Conservation (phyloP, 2,888 invertebrate species). For the Ischnus inquisitorius region DNA sequence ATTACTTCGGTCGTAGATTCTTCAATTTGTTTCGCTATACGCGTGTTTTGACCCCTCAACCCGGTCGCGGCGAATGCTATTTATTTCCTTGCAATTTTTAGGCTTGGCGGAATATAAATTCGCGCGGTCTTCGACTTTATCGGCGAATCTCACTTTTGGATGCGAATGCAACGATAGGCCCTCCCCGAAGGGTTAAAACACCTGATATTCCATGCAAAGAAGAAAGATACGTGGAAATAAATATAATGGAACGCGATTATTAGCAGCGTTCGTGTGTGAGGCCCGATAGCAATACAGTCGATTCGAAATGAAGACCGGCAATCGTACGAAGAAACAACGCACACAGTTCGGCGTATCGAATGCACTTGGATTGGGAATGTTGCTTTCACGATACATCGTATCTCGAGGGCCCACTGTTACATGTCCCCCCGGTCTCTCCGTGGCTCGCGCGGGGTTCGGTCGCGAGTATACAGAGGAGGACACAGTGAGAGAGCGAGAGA, state of each 20-base stretch:
- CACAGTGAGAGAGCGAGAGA: constrained; percentile 41
- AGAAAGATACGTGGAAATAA: no score
- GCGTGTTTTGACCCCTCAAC: neutral
- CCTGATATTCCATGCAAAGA: no score
- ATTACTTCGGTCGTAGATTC: neutral
- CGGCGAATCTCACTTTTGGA: neutral
- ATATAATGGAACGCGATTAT: neutral
- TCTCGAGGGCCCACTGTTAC: constrained; percentile 61
- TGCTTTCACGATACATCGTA: constrained; percentile 63
- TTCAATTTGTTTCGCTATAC: neutral
- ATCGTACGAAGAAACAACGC: constrained; percentile 35
- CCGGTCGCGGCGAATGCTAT: neutral
- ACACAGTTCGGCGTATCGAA: constrained; percentile 58
- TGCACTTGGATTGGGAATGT: constrained; percentile 64
- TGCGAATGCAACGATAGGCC: no score
- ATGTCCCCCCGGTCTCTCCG: constrained; percentile 16
- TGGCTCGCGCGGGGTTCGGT: constrained; percentile 8
- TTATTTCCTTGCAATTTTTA: neutral
- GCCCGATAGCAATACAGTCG: neutral
- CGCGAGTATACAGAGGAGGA: constrained; percentile 18
- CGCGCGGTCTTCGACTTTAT: neutral
- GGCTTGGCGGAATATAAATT: neutral
- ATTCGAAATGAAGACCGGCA: constrained; percentile 32
- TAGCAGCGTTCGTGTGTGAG: neutral
- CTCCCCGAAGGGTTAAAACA: neutral